Base-by-base conservation (phyloP, 2,888 invertebrate species). In the Neuroscelio doddi region DNA sequence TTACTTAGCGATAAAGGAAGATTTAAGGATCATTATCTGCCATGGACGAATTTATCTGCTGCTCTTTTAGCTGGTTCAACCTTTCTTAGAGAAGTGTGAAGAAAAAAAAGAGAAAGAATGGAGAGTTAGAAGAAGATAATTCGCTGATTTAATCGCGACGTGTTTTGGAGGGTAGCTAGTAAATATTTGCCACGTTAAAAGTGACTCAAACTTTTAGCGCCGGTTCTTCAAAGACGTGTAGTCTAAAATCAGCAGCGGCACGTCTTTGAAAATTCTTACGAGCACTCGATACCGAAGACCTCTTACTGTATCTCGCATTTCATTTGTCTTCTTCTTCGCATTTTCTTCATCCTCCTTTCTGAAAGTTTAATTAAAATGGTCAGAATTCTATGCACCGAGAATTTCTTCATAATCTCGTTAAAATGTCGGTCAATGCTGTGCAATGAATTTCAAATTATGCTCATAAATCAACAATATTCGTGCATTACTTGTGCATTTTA, bases 351-450 rank as follows among this genome's bases (percentile, higher is more conserved):
- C 41, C 44, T 53, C 36, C 42, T 46, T 49, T 47, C 46, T 53
- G 69, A 55, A 70, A 68, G 68, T 80, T 83, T 83, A 83, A 83
- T 83, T 83, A 81, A 83, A 83, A 83, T 83, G 64, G 70, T 69
- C 74, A 64, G 75, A 67, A 83, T 83, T 80, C 82, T n/a, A n/a
- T n/a, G n/a, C n/a, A n/a, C 72, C 72, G 73, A 74, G 80, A 82
- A 80, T 82, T 81, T 81, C 75, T 77, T 80, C 76, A 80, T 80
- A 80, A 77, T 73, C 72, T 65, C 70, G 78, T 78, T 76, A 74
- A 78, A 80, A 78, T 78, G 72, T 77, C 72, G 73, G 64, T 58
- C 69, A 57, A 41, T 41, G 32, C 56, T 63, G 65, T 68, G 69
- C 71, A 64, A 49, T 61, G 69, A 64, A 76, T 72, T 65, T 71